These are phyloP conservation scores for Drosophila glabriapex DNA, from an alignment of 2,888 invertebrate genomes.

Conservation along the genomic window DNA sequence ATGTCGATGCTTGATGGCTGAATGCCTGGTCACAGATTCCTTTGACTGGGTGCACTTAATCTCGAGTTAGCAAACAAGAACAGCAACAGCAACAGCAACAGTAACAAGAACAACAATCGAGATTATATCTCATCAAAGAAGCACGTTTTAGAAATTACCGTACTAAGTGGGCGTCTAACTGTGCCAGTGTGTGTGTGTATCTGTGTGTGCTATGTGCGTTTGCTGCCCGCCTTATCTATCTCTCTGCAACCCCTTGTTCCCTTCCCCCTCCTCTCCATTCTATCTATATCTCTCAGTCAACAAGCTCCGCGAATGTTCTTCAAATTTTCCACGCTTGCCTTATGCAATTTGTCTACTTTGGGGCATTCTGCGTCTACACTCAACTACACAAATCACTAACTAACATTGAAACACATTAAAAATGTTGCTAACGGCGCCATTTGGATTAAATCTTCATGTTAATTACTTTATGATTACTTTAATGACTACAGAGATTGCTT, in stretches of 20 bases:
- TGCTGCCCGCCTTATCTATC: conserved; percentile 43
- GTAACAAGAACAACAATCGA: conserved; percentile 52
- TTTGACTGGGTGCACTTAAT: conserved; percentile 71
- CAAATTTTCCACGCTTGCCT: conserved; percentile 80
- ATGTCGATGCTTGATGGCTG: conserved; percentile 40
- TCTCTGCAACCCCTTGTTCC: background rate
- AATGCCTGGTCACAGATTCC: conserved; percentile 30
- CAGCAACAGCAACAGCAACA: conserved; percentile 51
- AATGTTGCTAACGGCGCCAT: background rate
- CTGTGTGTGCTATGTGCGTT: conserved; percentile 54
- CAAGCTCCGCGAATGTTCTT: conserved; percentile 59
- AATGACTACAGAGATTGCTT: background rate
- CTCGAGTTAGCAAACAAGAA: conserved; percentile 55
- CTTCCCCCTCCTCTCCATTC: background rate
- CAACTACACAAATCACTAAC: conserved; percentile 21
- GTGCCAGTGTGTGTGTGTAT: conserved; percentile 56
- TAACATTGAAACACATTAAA: background rate
- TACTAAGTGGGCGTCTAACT: conserved; percentile 85
- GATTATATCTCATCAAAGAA: conserved; percentile 84
- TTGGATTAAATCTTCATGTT: background rate
- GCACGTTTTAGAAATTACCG: conserved; percentile 85
- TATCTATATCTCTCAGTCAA: conserved; percentile 6
- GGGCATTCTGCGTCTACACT: conserved; percentile 65
- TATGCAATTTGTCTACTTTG: conserved; percentile 76
- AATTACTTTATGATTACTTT: background rate